Conservation (phyloP, 1,140 invertebrate genomes). For the Cardiocondyla obscurior region DNA sequence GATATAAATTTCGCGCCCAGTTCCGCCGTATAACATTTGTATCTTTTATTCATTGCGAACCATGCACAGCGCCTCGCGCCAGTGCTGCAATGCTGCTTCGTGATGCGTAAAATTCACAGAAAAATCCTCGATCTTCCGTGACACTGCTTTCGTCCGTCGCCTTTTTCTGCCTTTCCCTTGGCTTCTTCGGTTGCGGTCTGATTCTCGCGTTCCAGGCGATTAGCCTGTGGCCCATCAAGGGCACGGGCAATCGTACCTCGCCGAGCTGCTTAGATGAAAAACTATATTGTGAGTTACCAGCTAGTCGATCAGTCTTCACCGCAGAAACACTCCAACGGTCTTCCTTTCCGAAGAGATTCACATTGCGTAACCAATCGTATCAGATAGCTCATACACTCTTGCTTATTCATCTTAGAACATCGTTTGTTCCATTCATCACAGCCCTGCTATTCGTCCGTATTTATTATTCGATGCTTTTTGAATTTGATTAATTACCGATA, state of each 20-base stretch:
- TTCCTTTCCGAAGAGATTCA: neutral
- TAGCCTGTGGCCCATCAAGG: conserved; percentile 47
- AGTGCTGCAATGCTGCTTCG: neutral
- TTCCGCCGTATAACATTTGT: neutral
- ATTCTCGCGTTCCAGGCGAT: conserved; percentile 61
- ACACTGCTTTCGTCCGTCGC: conserved; percentile 23
- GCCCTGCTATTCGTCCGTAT: neutral
- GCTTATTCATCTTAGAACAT: neutral
- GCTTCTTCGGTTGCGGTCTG: conserved; percentile 29
- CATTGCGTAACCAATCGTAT: neutral
- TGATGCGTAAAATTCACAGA: conserved; percentile 47
- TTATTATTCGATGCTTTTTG: neutral
- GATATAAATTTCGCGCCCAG: neutral
- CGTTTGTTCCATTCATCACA: neutral
- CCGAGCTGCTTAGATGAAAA: conserved; percentile 8
- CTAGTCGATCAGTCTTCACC: conserved; percentile 17
- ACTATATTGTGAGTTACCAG: conserved; percentile 28
- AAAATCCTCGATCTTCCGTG: conserved; percentile 48
- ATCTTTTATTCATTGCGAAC: conserved; percentile 45
- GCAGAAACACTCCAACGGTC: neutral
- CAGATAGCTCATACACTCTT: no score
- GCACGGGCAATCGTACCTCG: neutral
- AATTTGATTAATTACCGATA: neutral
- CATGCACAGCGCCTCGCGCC: neutral
- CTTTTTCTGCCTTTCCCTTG: conserved; percentile 12